Evolutionary conservation across 2,888 invertebrate genomes (phyloP), one percentile per base, ranked within the genome.

Genomic region (Sarcophaga subvicina): DNA sequence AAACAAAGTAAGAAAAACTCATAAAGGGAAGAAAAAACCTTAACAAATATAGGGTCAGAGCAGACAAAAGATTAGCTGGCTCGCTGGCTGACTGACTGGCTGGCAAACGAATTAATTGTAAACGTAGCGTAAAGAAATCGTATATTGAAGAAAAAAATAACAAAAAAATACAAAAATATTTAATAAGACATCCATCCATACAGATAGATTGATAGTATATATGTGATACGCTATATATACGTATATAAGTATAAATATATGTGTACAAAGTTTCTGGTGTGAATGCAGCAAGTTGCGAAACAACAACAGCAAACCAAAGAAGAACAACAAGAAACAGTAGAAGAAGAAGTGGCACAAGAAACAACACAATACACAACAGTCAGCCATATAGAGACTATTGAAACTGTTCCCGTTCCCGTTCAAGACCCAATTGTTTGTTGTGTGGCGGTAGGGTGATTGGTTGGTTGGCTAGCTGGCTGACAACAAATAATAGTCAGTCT

Each of bases 211-310:
- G 37, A 37, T 37, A 8, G 37, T 37, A 37, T 37, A 37, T 37
- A 37, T 37, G 2, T 37, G 37, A 37, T 37, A 37, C 37, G 37
- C 8, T 37, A 37, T 37, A 37, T 37, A 37, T 37, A 37, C 8
- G 2, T 37, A 37, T 37, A 10, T 37, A 8, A 37, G 37, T 37
- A 37, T 37, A 37, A 37, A 37, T 37, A 8, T 37, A 45, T 77
- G 59, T 82, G 76, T 73, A 67, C 69, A 67, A 72, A 70, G 60
- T 80, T 49, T 71, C 59, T 83, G 82, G 67, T 78, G 83, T 87
- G 84, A 87, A 81, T 87, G 84, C 81, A 87, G 80, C 83, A 81
- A 86, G 75, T 87, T 87, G 87, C 78, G 84, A 87, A 87, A 87
- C 80, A 83, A 80, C 78, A 81, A 73, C 64, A 79, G 60, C 76